Percentiles rank a stretch among this genome's conserved stretches.
Evolutionary conservation across 2,888 invertebrate species (phyloP).

Genomic region (Punctoribates punctum): DNA sequence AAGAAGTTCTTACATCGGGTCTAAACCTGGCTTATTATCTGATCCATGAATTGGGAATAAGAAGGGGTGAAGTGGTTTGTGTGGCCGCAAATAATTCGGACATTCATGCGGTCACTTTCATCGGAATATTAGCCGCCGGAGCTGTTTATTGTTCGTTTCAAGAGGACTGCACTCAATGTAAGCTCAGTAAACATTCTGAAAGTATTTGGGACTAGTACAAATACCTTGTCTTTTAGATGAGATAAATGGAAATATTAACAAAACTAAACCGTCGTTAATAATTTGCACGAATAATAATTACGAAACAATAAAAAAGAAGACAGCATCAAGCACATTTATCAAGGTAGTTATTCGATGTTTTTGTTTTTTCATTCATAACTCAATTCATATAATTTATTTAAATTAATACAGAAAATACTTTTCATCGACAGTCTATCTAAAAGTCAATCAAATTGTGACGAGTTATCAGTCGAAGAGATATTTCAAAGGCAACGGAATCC

Average conservation of each 20-base stretch:
- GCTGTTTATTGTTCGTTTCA: neutral
- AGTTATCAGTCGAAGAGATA: neutral
- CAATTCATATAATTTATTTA: too few relatives aligned
- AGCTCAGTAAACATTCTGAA: neutral
- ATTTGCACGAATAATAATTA: neutral
- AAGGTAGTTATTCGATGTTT: too few relatives aligned
- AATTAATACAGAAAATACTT: too few relatives aligned
- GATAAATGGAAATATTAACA: neutral
- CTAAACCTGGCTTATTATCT: constrained; percentile 20
- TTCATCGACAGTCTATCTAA: too few relatives aligned
- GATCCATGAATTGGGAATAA: neutral
- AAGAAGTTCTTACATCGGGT: neutral
- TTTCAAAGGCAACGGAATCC: neutral
- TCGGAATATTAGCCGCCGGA: neutral
- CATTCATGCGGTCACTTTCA: neutral
- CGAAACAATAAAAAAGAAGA: neutral
- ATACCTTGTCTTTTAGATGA: too few relatives aligned
- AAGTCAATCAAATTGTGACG: too few relatives aligned
- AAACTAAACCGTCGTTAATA: neutral
- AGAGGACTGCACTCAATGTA: neutral
- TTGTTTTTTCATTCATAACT: too few relatives aligned
- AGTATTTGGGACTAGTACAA: too few relatives aligned
- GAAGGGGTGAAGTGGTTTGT: neutral
- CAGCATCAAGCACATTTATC: too few relatives aligned
- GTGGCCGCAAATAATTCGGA: neutral